phyloP scores from a whole-genome alignment of 2,888 invertebrate genomes.

The Chironomus riparius region DNA sequence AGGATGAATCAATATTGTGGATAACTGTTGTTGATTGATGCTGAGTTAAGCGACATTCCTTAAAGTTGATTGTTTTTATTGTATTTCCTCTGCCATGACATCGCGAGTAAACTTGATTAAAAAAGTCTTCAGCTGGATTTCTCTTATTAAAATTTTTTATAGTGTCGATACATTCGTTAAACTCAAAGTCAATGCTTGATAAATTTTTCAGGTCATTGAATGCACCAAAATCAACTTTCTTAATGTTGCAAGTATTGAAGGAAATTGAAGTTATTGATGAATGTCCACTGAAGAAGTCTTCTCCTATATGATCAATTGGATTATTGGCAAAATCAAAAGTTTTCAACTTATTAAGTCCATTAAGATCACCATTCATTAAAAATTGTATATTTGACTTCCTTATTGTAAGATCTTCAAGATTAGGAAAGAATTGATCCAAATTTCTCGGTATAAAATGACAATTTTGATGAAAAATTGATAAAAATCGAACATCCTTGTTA shows the following conservation, averaged over 20 bases:
- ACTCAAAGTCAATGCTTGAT: background rate
- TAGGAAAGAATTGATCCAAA: background rate
- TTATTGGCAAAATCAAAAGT: background rate
- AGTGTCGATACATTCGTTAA: background rate
- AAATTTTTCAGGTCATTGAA: background rate
- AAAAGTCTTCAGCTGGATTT: background rate
- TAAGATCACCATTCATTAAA: background rate
- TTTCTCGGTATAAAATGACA: background rate
- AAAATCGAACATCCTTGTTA: background rate
- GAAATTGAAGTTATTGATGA: background rate
- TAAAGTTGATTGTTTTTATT: no score
- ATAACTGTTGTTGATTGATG: no score
- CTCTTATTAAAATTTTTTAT: background rate
- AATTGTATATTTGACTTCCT: background rate
- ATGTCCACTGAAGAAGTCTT: background rate
- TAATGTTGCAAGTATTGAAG: background rate
- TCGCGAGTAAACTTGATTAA: no score
- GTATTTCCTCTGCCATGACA: no score
- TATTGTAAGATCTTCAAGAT: background rate
- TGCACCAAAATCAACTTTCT: background rate
- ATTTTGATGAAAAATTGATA: background rate
- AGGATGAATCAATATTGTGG: no score
- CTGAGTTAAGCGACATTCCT: no score
- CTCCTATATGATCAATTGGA: background rate
- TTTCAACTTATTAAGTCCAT: background rate